Conservation (phyloP, 2,888 invertebrate species). For the Ptilodon capucinus region DNA sequence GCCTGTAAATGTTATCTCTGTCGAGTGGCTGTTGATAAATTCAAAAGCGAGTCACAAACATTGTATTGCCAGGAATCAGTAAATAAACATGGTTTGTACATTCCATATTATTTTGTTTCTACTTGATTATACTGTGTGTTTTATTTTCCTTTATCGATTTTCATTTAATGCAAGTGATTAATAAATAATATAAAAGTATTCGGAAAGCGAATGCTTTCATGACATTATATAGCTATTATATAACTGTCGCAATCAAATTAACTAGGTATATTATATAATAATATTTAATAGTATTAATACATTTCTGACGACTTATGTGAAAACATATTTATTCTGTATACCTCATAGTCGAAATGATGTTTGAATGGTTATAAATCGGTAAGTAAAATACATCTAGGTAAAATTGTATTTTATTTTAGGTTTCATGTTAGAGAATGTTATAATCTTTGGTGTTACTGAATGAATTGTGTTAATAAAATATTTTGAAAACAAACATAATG, state of each 20-base stretch:
- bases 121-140: constrained; percentile 77
- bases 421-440: constrained; percentile 83
- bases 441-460: constrained; percentile 84
- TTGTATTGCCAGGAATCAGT: constrained; percentile 85
- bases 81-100: constrained; percentile 90
- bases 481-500: constrained; percentile 78
- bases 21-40: constrained; percentile 54
- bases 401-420: constrained; percentile 82
- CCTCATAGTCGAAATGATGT: constrained; percentile 80
- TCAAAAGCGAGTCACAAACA: constrained; percentile 70
- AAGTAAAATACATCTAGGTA: constrained; percentile 75
- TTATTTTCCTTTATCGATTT: constrained; percentile 74
- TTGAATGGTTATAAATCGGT: constrained; percentile 82
- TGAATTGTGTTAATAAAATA: constrained; percentile 84
- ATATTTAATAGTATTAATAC: constrained; percentile 48
- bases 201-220: constrained; percentile 61
- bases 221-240: constrained; percentile 49
- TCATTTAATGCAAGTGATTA: constrained; percentile 53
- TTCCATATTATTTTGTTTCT: constrained; percentile 89
- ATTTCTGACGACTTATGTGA: constrained; percentile 74
- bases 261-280: constrained; percentile 45
- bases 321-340: constrained; percentile 79
- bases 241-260: constrained; percentile 63
- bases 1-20: constrained; percentile 50
- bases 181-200: constrained; percentile 44